These are phyloP conservation scores for Hiodon alosoides DNA, from an alignment of 2,113 vertebrate species.

Conservation along the genomic window DNA sequence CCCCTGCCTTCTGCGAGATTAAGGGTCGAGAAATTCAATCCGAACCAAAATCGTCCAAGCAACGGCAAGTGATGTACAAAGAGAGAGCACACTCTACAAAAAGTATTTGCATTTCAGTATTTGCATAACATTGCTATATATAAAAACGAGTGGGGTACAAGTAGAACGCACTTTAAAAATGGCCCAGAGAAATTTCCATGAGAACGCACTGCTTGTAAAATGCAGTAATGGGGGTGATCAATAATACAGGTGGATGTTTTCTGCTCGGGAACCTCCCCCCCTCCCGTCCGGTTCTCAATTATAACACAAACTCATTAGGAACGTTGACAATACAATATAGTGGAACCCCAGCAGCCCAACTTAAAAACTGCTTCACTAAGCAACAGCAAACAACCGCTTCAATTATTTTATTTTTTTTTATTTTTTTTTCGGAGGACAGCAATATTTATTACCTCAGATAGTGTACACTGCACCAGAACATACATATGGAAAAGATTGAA, in stretches of 20 bases:
- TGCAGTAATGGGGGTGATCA: constrained; percentile 36
- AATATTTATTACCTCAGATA: constrained; percentile 78
- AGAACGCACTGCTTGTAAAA: constrained; percentile 28
- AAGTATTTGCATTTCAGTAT: constrained; percentile 41
- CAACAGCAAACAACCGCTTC: constrained; percentile 64
- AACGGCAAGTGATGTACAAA: constrained; percentile 37
- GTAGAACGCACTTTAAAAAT: constrained; percentile 39
- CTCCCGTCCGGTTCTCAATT: constrained; percentile 52
- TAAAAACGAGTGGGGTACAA: constrained; percentile 36
- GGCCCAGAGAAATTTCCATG: constrained; percentile 32
- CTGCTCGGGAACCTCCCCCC: constrained; percentile 29
- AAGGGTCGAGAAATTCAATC: constrained; percentile 56
- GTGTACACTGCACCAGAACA: constrained; percentile 76
- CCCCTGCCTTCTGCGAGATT: constrained; percentile 53
- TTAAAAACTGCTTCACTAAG: constrained; percentile 59
- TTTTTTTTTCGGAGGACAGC: constrained; percentile 45
- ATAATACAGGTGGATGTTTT: constrained; percentile 37
- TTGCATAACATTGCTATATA: constrained; percentile 44
- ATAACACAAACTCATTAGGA: constrained; percentile 58
- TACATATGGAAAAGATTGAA: constrained; percentile 75
- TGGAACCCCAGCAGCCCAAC: constrained; percentile 42
- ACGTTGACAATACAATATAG: constrained; percentile 60
- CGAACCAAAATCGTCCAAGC: constrained; percentile 48
- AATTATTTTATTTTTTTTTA: constrained; percentile 44
- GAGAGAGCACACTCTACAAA: constrained; percentile 13